Evolutionary conservation across 2,113 vertebrate species (phyloP), one percentile per base, ranked within the genome.

Genomic region (Anser brachyrhynchus): DNA sequence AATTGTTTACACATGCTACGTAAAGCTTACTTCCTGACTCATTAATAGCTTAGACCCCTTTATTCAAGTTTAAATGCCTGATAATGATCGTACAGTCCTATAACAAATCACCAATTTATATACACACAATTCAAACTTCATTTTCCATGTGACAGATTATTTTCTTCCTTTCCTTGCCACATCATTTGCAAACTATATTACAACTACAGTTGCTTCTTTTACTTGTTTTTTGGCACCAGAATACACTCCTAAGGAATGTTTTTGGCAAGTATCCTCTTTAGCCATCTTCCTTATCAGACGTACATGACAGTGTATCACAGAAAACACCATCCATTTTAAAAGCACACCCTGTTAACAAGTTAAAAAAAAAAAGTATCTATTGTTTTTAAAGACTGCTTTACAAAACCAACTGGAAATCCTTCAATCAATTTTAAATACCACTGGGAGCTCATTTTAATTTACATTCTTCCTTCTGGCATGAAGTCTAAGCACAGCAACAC

Each of bases 141-240:
- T 91, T 94, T 92, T 94, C 94, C 89, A 92, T 81, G 66, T 90
- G 91, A 93, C 95, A 93, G 79, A 96, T 96, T 90, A 92, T 87
- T 92, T 96, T 95, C 92, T 91, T 87, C 90, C 88, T 89, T 90
- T 75, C 57, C 79, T 84, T 93, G 90, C 90, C 84, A 96, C 64
- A 49, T 61, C 54, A 96, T 96, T 96, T 96, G 89, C 95, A 93
- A 96, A 94, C 93, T 80, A 33, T n/a, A 17, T 55, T 91, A 67
- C 87, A 92, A 75, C 91, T 39, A 84, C 2, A 91, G 77, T 73
- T 87, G 66, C 74, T 87, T 57, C 28, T 64, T 94, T 93, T 85
- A 65, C 65, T 91, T 65, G 88, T 33, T 84, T 93, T 93, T 74
- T 90, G 87, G 93, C 95, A 92, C 75, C 61, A 58, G 57, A 77